Evolutionary conservation across 2,888 invertebrate species (phyloP), one percentile per base, ranked within the genome.

Genomic region (Drosophila flavopinicola): DNA sequence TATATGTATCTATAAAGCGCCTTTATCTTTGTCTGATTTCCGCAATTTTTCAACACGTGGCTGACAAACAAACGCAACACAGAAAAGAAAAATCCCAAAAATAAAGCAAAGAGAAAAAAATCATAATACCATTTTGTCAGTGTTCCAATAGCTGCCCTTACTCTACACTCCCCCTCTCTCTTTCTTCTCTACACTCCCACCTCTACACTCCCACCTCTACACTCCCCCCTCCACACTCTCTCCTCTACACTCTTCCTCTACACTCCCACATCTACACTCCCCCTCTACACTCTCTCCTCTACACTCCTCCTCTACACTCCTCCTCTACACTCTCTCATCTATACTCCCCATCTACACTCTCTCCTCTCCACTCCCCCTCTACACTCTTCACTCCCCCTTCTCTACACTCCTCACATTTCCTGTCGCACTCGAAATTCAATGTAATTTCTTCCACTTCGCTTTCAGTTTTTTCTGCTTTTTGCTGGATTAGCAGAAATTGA

Each of bases 401-500:
- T 6, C 7, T 9, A n/a, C n/a, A n/a, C 15, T 30, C 17, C 39
- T 47, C 41, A 42, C 47, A 48, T 66, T 44, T 51, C 33, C 32
- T n/a, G 30, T 32, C 11, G 9, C 30, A 30, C 35, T 57, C 44
- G 64, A 58, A 72, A 76, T 80, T 76, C 66, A 54, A 68, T 78
- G 74, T 71, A 66, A 75, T 72, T 69, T 78, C 58, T 51, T 51
- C 11, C 49, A 37, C 41, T 60, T 54, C 59, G 15, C 27, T 27
- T 33, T 24, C 20, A 29, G 29, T 39, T 32, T 35, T 15, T 17
- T 10, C 15, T 59, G 47, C 41, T 60, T 49, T 51, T 17, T 17
- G 24, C 64, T 20, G 60, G 83, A 83, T 83, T 83, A 75, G 66
- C 51, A 75, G 49, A 80, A 80, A 80, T 80, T 75, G 79, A 66